Base-by-base conservation (phyloP, 2,888 invertebrate species). In the Nomada fabriciana region DNA sequence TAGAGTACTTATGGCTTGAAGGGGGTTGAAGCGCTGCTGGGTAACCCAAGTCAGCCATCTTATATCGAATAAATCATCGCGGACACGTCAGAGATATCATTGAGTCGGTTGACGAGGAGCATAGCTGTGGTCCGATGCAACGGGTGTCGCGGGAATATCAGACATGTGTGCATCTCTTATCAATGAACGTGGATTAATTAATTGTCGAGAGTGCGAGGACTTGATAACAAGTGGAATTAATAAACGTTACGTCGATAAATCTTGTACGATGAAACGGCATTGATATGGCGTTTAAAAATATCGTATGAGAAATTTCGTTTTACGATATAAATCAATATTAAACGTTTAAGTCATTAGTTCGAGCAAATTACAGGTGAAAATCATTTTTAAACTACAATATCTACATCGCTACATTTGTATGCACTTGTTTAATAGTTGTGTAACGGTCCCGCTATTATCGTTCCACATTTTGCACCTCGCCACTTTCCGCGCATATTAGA, bases 51-150 rank as follows among this genome's bases (percentile, higher is more conserved):
- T 90, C 92, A 89, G 91, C 91, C 92, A 93, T 93, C 92, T 93
- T 93, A 92, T 89, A 90, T 90, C 91, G 91, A 93, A 93, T 93
- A 93, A 93, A 93, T 93, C 93, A 93, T 93, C 93, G 90, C 90
- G 83, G 88, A 91, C 89, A 91, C 91, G 91, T 92, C 91, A 88
- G 90, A 93, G 93, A 93, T 93, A 93, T 93, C 93, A 91, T 93
- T 93, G 92, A 92, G 91, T 90, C 91, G 91, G 92, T 92, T 91
- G 92, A 92, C 89, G 91, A 89, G 82, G 87, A 88, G 85, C 80
- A 87, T 78, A 82, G 86, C 87, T 84, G 85, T 86, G 87, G 36
- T 85, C 85, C 89, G 72, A 86, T 88, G 81, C 88, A 92, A 87
- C 90, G 90, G 91, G 92, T 92, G 91, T 89, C 87, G 80, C 72